Evolutionary conservation across 1,140 invertebrate genomes (phyloP).

Genomic region (Bombus sylvicola): DNA sequence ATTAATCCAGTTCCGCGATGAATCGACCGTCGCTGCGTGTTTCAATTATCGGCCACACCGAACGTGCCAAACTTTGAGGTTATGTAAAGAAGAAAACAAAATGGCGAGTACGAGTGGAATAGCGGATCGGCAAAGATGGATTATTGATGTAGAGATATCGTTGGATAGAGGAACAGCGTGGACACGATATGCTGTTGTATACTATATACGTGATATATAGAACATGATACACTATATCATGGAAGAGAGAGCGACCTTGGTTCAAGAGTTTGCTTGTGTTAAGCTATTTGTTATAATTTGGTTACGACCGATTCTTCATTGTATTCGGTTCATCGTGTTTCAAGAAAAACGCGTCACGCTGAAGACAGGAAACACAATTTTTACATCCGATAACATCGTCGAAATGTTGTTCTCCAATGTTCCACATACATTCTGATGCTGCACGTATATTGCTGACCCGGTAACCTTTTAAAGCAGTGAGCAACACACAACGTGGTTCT

Average conservation of each 20-base stretch:
- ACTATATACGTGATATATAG: too few relatives aligned
- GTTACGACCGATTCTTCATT: background rate
- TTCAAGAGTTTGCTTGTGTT: background rate
- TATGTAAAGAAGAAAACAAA: too few relatives aligned
- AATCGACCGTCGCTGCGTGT: background rate
- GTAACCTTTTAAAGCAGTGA: background rate
- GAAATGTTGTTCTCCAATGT: background rate
- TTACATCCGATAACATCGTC: background rate
- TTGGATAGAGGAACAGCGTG: too few relatives aligned
- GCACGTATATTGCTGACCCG: background rate
- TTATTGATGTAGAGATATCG: too few relatives aligned
- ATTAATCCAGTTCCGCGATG: conserved; percentile 31
- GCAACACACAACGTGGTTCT: background rate
- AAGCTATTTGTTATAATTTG: background rate
- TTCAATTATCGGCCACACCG: background rate
- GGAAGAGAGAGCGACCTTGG: background rate
- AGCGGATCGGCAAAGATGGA: too few relatives aligned
- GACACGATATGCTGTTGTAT: too few relatives aligned
- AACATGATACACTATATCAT: too few relatives aligned
- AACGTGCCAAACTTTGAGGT: too few relatives aligned
- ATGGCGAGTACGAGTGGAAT: too few relatives aligned
- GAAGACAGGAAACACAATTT: background rate
- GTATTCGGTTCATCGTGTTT: background rate
- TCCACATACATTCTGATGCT: background rate
- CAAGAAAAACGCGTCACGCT: background rate